phyloP scores from a whole-genome alignment of 2,797 vertebrate genomes.

The Sternarchorhynchus goeldii region DNA sequence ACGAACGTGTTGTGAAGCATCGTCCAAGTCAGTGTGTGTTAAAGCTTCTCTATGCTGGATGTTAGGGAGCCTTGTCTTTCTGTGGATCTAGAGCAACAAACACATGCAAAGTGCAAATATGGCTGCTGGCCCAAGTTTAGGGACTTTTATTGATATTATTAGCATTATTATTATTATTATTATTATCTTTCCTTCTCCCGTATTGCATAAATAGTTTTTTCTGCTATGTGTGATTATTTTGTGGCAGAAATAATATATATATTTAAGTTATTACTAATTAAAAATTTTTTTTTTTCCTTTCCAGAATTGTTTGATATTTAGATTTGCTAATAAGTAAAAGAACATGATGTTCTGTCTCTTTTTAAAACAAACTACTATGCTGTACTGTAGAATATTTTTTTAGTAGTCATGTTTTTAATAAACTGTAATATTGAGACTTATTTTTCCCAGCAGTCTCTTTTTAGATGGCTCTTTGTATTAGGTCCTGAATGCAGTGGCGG shows the following conservation, averaged over 20 bases:
- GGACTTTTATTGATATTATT: constrained; percentile 30
- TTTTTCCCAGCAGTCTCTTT: constrained; percentile 59
- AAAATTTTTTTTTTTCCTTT: constrained; percentile 47
- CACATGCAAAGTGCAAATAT: constrained; percentile 37
- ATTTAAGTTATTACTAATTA: constrained; percentile 81
- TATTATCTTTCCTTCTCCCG: neutral
- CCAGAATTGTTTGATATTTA: constrained; percentile 52
- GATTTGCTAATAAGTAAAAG: constrained; percentile 30
- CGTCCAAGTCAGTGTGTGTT: constrained; percentile 54
- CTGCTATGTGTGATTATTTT: constrained; percentile 63
- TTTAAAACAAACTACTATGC: constrained; percentile 63
- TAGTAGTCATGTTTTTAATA: constrained; percentile 65
- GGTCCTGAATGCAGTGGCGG: constrained; percentile 54
- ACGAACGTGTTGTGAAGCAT: constrained; percentile 9
- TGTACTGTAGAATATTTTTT: constrained; percentile 66
- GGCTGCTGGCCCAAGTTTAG: constrained; percentile 59
- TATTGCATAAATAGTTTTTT: constrained; percentile 51
- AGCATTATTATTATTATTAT: constrained; percentile 21
- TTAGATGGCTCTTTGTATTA: constrained; percentile 53
- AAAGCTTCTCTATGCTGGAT: constrained; percentile 71
- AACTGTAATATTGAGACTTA: constrained; percentile 58
- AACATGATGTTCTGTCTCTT: neutral
- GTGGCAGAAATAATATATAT: constrained; percentile 68
- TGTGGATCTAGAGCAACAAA: constrained; percentile 51
- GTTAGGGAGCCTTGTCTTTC: constrained; percentile 43